Conservation (phyloP, 2,797 vertebrate species). For the Protosalanx chinensis region DNA sequence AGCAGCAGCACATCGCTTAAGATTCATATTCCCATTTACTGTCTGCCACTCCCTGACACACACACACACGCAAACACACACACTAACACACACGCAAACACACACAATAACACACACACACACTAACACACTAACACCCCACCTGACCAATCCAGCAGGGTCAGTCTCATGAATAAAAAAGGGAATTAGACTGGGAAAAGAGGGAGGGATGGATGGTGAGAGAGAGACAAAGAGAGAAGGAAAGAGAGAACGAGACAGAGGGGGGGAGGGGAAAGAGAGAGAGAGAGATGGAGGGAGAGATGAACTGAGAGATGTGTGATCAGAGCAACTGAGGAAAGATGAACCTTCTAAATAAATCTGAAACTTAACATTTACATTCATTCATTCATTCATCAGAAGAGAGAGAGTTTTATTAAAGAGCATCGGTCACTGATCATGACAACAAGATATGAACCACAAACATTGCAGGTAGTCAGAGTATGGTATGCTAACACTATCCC, state of each 20-base stretch:
- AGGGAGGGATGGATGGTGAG: conserved; percentile 51
- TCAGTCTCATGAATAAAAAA: conserved; percentile 75
- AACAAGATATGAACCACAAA: too few species aligned
- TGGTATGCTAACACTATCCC: too few species aligned
- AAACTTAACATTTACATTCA: too few species aligned
- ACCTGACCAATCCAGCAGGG: conserved; percentile 61
- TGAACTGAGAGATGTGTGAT: conserved; percentile 17
- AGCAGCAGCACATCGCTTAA: conserved; percentile 67
- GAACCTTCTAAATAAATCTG: too few species aligned
- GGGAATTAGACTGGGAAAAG: conserved; percentile 58
- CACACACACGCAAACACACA: conserved; percentile 73
- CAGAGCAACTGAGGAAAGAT: conserved; percentile 31
- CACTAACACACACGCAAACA: conserved; percentile 20
- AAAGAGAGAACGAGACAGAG: conserved; percentile 53
- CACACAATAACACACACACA: not conserved
- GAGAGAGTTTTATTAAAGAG: too few species aligned
- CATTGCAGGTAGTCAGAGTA: too few species aligned
- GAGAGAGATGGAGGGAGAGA: conserved; percentile 39
- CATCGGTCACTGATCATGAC: too few species aligned
- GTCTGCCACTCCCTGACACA: conserved; percentile 53
- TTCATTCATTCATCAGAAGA: too few species aligned
- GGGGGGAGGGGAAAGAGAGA: conserved; percentile 35
- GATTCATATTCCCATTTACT: conserved; percentile 78
- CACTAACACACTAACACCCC: not conserved
- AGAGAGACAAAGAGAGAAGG: conserved; percentile 51